Evolutionary conservation across 2,888 invertebrate species (phyloP).

Genomic region (Drosophila niveifrons): DNA sequence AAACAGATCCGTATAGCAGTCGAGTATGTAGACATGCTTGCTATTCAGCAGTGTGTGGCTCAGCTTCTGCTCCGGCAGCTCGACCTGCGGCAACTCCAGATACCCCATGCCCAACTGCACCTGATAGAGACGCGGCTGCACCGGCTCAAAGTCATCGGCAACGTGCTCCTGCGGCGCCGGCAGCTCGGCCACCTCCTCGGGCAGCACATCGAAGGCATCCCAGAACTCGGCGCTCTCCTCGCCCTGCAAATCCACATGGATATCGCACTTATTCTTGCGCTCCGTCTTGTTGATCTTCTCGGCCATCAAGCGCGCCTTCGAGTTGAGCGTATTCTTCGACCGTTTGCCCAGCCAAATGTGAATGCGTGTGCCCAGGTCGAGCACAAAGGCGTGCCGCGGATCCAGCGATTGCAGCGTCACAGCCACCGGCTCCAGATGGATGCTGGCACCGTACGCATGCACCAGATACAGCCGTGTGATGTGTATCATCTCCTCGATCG

Average conservation of each 20-base stretch:
- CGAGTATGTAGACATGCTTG: slow-evolving; percentile 97
- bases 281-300: slow-evolving; percentile 99
- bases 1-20: slow-evolving; percentile 96
- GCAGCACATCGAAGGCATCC: slow-evolving; percentile 88
- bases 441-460: slow-evolving; percentile 93
- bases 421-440: slow-evolving; percentile 95
- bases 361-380: slow-evolving; percentile 94
- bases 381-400: slow-evolving; percentile 95
- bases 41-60: slow-evolving; percentile 92
- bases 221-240: slow-evolving; percentile 95
- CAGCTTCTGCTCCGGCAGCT: slow-evolving; percentile 91
- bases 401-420: slow-evolving; percentile 91
- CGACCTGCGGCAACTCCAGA: slow-evolving; percentile 97
- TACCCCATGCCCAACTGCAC: slow-evolving; percentile 99
- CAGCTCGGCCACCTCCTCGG: slow-evolving; percentile 84
- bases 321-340: slow-evolving; percentile 95
- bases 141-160: slow-evolving; percentile 75
- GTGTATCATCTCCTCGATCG: slow-evolving; percentile 96
- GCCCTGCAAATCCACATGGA: slow-evolving; percentile 93
- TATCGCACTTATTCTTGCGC: slow-evolving; percentile 96
- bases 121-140: slow-evolving; percentile 93
- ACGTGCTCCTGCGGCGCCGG: slow-evolving; percentile 84
- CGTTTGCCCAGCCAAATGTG: slow-evolving; percentile 94
- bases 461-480: slow-evolving; percentile 94
- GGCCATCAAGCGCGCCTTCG: slow-evolving; percentile 91